These are phyloP conservation scores for Passerina amoena DNA, from an alignment of 2,113 vertebrate species.

Conservation along the genomic window DNA sequence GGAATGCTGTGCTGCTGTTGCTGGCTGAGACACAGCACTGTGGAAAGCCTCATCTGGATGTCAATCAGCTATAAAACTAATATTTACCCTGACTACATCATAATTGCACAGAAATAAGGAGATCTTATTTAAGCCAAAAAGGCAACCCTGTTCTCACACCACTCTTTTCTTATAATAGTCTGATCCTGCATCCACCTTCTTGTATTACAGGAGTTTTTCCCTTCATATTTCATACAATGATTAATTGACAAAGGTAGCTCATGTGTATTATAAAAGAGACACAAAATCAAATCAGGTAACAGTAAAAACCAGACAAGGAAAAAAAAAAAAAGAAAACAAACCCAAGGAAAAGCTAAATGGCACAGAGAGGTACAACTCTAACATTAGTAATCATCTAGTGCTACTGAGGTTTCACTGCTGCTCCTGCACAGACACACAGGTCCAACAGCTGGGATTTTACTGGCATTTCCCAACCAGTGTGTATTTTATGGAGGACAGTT, in stretches of 20 bases:
- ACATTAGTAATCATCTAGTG: not conserved
- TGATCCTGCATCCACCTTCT: not conserved
- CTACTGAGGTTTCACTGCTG: not conserved
- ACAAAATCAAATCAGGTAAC: not conserved
- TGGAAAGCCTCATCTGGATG: not conserved
- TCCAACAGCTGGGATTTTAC: not conserved
- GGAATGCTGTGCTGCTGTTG: not conserved
- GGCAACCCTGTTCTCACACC: not conserved
- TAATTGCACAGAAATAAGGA: not conserved
- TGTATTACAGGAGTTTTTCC: not conserved
- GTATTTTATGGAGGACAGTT: not conserved
- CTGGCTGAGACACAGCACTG: not conserved
- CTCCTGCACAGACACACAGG: accelerated
- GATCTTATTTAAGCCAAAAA: not conserved
- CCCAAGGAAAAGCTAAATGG: not conserved
- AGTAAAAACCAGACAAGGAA: not conserved
- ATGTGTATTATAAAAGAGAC: not conserved
- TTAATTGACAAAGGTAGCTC: not conserved
- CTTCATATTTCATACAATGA: not conserved
- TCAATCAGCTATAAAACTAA: not conserved
- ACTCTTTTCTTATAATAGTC: not conserved
- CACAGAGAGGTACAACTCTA: not conserved
- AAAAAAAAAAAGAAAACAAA: not conserved
- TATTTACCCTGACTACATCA: not conserved
- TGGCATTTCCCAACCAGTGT: not conserved